Evolutionary conservation across 2,888 invertebrate genomes (phyloP), one percentile per base, ranked within the genome.

Genomic region (Microplitis deprimator): DNA sequence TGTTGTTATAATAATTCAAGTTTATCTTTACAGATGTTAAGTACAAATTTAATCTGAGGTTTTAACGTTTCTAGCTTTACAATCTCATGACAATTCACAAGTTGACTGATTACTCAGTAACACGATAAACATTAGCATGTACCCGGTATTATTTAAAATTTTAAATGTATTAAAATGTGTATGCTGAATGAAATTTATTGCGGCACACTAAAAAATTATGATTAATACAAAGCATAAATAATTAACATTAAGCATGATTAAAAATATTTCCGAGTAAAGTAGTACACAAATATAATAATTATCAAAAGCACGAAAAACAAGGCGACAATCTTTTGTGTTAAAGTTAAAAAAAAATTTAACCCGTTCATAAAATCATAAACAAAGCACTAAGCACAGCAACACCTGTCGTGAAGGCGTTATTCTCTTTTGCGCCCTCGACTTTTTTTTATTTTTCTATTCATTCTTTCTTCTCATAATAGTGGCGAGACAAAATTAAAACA

Each of bases 61-160:
- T 50, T 50, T 50, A 50, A 50, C 50, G 13, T 50, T 50, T 62
- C 62, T 17, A 62, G 62, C 20, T 10, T 62, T 62, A 67, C 73
- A 76, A 76, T 76, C 71, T 72, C 61, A 41, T 29, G 69, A 68
- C 50, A 70, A 61, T 62, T 29, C 71, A 64, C 17, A 8, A 69
- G 60, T n/a, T 59, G 61, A 67, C 61, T 72, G 41, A 76, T 72
- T 77, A 71, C 73, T 77, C 59, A 62, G 20, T 68, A 68, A 73
- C 77, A 77, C 77, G 77, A 73, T 72, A 76, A 39, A 50, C 62
- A 77, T 77, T 77, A 64, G 77, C 77, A 77, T 77, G 73, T 73
- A 50, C 50, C 50, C 68, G 67, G 68, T 76, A 41, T 73, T 77
- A 73, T 73, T 76, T 60, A 16, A 41, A 39, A 65, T 72, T 68